A percentile compares a stretch with the other conserved stretches of the same genome.
Conservation (phyloP, 2,113 vertebrate genomes). For the Paratilapia polleni region DNA sequence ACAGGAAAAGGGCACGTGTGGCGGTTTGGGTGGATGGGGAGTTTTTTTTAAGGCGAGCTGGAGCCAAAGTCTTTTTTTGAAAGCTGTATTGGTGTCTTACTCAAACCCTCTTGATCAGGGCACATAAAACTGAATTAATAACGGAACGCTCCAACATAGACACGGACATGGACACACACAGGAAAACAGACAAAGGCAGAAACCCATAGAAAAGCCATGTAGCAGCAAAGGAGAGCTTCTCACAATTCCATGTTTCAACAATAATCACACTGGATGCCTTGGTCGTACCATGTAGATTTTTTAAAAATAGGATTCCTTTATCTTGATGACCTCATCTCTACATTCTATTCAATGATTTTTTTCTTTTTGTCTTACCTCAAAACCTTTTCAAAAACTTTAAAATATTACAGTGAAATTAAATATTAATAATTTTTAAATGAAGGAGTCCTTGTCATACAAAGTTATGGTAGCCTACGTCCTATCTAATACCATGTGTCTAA, state of each 20-base stretch:
- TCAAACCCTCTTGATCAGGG: slow-evolving; percentile 61
- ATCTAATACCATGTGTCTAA: neutral
- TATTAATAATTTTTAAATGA: neutral
- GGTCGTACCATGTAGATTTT: neutral
- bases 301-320: fast-evolving
- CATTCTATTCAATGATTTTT: neutral
- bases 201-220: neutral
- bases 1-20: slow-evolving; percentile 81
- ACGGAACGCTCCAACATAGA: neutral
- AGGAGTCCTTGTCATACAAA: neutral
- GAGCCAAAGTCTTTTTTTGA: slow-evolving; percentile 53
- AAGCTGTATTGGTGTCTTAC: slow-evolving; percentile 55
- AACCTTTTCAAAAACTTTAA: neutral
- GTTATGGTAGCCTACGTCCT: fast-evolving
- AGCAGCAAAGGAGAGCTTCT: neutral
- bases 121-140: slow-evolving; percentile 32
- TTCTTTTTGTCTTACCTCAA: neutral
- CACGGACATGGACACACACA: neutral
- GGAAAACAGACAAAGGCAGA: neutral
- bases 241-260: neutral
- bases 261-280: neutral
- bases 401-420: neutral
- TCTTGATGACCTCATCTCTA: neutral
- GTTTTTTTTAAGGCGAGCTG: slow-evolving; percentile 64
- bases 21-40: slow-evolving; percentile 73